Conservation (phyloP, 2,888 invertebrate genomes). For the Aphodius granarius region DNA sequence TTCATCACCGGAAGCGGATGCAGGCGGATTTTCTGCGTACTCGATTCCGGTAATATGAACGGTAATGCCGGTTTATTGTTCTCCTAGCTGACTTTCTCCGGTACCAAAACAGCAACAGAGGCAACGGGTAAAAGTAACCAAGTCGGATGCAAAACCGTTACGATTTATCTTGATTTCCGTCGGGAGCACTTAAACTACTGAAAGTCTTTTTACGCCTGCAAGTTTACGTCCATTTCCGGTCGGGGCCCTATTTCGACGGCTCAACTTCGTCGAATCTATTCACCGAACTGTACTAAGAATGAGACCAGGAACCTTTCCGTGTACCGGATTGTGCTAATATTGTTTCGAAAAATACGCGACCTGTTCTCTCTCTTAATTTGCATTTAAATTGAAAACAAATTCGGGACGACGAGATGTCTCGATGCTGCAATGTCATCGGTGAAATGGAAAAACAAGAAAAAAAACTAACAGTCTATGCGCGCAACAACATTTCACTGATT, state of each 20-base stretch:
- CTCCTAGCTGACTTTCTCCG: background rate
- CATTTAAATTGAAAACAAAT: slow-evolving; percentile 14
- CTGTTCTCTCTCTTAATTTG: background rate
- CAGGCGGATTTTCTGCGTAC: background rate
- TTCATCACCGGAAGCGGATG: background rate
- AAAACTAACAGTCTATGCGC: background rate
- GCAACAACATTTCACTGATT: background rate
- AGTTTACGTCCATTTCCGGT: background rate
- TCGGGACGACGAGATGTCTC: background rate
- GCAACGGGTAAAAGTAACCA: background rate
- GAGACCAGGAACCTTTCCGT: background rate
- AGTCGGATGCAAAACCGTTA: slow-evolving; percentile 1
- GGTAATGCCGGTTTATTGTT: background rate
- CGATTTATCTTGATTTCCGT: slow-evolving; percentile 11
- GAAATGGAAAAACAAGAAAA: slow-evolving; percentile 1
- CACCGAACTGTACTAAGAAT: background rate
- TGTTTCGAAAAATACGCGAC: slow-evolving; percentile 8
- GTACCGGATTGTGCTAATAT: slow-evolving; percentile 8
- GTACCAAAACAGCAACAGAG: background rate
- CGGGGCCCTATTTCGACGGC: slow-evolving; percentile 2
- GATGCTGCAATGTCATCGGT: slow-evolving; percentile 1
- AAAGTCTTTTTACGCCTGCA: slow-evolving; percentile 11
- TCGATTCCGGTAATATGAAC: background rate
- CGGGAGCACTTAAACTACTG: background rate
- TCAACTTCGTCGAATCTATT: background rate